Evolutionary conservation across 2,888 invertebrate species (phyloP).

Genomic region (Meteorus cinctellus): DNA sequence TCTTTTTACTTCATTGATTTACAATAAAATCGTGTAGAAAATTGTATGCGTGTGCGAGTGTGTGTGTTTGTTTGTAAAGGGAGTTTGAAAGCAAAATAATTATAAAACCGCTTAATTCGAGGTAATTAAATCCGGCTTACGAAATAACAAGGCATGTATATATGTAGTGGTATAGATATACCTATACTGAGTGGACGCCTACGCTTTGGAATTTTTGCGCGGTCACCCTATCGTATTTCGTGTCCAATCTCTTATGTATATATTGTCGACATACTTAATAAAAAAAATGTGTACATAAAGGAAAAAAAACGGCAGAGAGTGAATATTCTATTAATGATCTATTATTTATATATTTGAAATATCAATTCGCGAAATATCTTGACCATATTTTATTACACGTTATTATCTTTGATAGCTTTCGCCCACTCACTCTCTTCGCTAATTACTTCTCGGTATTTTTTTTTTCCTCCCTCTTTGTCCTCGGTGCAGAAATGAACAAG

Average conservation of each 20-base stretch:
- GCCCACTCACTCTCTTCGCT: no score
- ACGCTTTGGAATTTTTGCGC: conserved; percentile 57
- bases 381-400: no score
- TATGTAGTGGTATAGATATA: conserved; percentile 42
- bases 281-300: neutral
- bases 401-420: no score
- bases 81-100: conserved; percentile 52
- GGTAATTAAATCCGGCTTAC: conserved; percentile 60
- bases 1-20: neutral
- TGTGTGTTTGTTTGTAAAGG: neutral
- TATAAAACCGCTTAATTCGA: conserved; percentile 62
- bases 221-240: conserved; percentile 49
- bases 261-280: neutral
- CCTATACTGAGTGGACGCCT: conserved; percentile 49
- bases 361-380: neutral
- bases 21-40: neutral
- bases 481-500: no score
- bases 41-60: neutral
- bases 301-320: neutral
- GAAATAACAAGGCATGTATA: conserved; percentile 44
- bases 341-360: neutral
- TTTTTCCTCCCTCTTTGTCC: neutral
- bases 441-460: neutral
- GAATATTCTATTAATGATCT: neutral
- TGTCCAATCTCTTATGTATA: neutral